phyloP scores from a whole-genome alignment of 2,888 invertebrate species.

The Acanthoscelides obtectus region DNA sequence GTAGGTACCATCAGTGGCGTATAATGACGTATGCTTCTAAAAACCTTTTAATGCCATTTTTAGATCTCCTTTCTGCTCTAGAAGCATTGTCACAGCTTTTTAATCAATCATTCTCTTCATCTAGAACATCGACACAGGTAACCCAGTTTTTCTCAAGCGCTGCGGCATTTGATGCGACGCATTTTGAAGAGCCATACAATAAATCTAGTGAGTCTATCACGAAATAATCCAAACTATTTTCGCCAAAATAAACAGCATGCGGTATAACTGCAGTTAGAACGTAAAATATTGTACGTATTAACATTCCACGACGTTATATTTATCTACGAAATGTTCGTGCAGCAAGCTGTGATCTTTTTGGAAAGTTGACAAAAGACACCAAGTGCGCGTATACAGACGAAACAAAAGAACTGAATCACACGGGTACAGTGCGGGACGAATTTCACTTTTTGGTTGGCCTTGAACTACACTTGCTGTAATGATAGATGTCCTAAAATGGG shows the following conservation, averaged over 20 bases:
- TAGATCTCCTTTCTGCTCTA: too few species aligned
- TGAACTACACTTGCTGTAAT: neutral
- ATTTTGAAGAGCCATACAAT: too few species aligned
- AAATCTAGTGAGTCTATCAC: neutral
- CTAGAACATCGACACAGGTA: too few species aligned
- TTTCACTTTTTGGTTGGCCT: neutral
- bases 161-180: too few species aligned
- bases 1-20: too few species aligned
- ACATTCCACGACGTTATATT: neutral
- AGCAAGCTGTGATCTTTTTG: neutral
- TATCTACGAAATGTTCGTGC: neutral
- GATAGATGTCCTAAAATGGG: neutral
- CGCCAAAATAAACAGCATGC: neutral
- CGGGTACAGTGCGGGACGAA: neutral
- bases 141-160: too few species aligned
- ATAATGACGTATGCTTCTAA: too few species aligned
- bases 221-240: neutral
- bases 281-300: neutral
- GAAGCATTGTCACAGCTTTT: too few species aligned
- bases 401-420: neutral
- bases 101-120: too few species aligned
- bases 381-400: neutral
- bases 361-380: neutral
- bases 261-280: neutral
- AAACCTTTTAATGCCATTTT: too few species aligned